A percentile compares a stretch with the other conserved stretches of the same genome.
These are phyloP conservation scores for Butorides virescens DNA, from an alignment of 2,113 vertebrate species.

Conservation along the genomic window DNA sequence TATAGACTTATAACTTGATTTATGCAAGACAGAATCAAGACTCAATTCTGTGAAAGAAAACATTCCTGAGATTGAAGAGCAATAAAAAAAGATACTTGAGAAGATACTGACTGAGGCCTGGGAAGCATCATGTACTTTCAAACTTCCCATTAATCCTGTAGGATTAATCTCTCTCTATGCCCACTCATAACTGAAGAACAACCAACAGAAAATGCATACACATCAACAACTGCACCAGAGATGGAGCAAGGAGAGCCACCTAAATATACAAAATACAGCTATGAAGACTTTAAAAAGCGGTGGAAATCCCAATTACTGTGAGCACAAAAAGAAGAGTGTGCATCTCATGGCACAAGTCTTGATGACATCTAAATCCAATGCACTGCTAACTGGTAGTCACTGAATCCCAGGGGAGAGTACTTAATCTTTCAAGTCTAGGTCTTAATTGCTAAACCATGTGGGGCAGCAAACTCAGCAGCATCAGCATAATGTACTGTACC, in stretches of 20 bases:
- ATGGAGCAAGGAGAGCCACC: fast-evolving
- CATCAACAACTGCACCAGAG: not conserved
- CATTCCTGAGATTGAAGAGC: not conserved
- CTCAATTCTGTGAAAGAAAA: not conserved
- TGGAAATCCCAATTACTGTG: not conserved
- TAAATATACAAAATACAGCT: fast-evolving
- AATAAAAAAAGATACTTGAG: not conserved
- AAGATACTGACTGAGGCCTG: not conserved
- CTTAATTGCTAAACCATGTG: not conserved
- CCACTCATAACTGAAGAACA: not conserved
- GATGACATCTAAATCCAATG: not conserved
- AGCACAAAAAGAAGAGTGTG: fast-evolving
- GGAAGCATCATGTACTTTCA: not conserved
- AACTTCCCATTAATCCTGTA: not conserved
- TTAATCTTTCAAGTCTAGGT: not conserved
- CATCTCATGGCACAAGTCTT: not conserved
- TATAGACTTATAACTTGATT: not conserved
- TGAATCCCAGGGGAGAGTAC: not conserved
- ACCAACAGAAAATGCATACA: fast-evolving
- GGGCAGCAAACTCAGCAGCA: not conserved
- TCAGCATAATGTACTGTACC: not conserved
- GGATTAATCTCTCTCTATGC: not conserved
- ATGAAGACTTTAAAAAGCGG: fast-evolving
- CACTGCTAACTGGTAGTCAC: not conserved
- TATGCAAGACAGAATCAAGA: not conserved